Conservation (phyloP, 2,113 vertebrate genomes). For the zebrafish (Danio rerio) region GRCz12tu NC_133182.1:50384501-50385000, state of each 20-base stretch:
- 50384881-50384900: slow-evolving; percentile 53
- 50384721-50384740: slow-evolving; percentile 51
- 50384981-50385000: slow-evolving; percentile 31
- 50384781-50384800: slow-evolving; percentile 51
- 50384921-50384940: slow-evolving; percentile 45
- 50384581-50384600: too few relatives aligned
- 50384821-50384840: slow-evolving; percentile 35
- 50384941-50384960: slow-evolving; percentile 55
- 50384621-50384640: neutral
- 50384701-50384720: slow-evolving; percentile 20
- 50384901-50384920: slow-evolving; percentile 25
- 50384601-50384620: too few relatives aligned
- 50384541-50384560: too few relatives aligned
- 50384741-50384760: slow-evolving; percentile 42
- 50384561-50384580: too few relatives aligned
- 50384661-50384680: neutral
- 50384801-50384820: slow-evolving; percentile 34
- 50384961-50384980: slow-evolving; percentile 29
- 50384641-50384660: neutral
- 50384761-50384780: slow-evolving; percentile 39
- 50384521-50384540: too few relatives aligned
- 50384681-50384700: slow-evolving; percentile 8
- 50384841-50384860: slow-evolving; percentile 46
- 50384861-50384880: slow-evolving; percentile 36
- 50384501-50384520: too few relatives aligned